Conservation (phyloP, 2,113 vertebrate genomes). For the Genyomyrus donnyi region DNA sequence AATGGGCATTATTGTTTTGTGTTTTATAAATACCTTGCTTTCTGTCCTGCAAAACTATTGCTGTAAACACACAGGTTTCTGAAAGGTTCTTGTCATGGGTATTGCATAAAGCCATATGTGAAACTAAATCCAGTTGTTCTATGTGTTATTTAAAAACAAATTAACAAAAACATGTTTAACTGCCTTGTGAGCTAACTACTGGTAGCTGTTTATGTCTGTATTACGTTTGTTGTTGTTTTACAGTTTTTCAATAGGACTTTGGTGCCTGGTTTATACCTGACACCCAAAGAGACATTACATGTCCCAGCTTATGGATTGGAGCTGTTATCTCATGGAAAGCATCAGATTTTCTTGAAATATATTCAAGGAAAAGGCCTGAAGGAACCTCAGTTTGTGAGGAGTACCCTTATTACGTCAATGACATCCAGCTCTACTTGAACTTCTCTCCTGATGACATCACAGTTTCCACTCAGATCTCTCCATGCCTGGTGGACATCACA, state of each 20-base stretch:
- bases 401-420: background rate
- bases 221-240: background rate
- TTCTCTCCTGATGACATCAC: background rate
- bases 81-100: background rate
- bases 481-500: background rate
- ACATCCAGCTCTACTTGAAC: background rate
- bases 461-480: background rate
- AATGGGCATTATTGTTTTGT: background rate
- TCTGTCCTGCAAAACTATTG: background rate
- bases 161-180: background rate
- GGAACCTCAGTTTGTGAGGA: background rate
- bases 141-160: background rate
- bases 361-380: background rate
- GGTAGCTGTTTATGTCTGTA: background rate
- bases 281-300: background rate
- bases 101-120: background rate
- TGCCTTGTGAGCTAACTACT: background rate
- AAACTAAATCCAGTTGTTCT: background rate
- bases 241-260: background rate
- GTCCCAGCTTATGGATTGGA: background rate
- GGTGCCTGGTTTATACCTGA: background rate
- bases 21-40: background rate
- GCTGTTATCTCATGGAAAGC: background rate
- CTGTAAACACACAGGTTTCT: background rate
- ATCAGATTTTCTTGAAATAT: background rate